These are phyloP conservation scores for Eupelmus urozonus DNA, from an alignment of 2,888 invertebrate species.

Conservation along the genomic window DNA sequence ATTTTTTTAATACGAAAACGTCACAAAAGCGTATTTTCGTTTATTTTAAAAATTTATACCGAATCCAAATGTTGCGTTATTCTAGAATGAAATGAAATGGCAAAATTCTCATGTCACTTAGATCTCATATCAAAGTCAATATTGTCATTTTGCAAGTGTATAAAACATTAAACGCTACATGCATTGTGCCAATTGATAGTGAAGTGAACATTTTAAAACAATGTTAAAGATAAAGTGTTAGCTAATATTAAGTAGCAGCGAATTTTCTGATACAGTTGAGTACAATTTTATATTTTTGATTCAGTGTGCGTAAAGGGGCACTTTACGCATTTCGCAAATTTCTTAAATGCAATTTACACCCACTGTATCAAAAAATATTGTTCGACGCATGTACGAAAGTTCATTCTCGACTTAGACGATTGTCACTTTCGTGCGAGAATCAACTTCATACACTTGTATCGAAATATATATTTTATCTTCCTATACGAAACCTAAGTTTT, in stretches of 20 bases:
- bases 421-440: too few relatives aligned
- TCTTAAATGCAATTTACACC: too few relatives aligned
- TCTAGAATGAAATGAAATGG: neutral
- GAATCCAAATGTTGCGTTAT: neutral
- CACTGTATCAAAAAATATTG: too few relatives aligned
- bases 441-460: too few relatives aligned
- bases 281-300: constrained; percentile 8
- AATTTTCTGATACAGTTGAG: constrained; percentile 9
- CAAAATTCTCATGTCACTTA: constrained; percentile 12
- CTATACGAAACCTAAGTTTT: too few relatives aligned
- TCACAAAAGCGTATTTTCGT: neutral
- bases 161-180: constrained; percentile 2
- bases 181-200: constrained; percentile 9
- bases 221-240: constrained; percentile 2
- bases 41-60: neutral
- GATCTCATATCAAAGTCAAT: constrained; percentile 30
- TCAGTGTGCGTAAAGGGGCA: too few relatives aligned
- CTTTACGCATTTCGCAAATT: too few relatives aligned
- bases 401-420: too few relatives aligned
- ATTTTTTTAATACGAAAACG: constrained; percentile 16
- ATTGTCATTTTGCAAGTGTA: constrained; percentile 18
- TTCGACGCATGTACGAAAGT: too few relatives aligned
- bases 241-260: constrained; percentile 25
- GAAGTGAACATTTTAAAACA: neutral
- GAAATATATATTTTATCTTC: too few relatives aligned